Conservation (phyloP, 2,888 invertebrate species). For the Onchidella celtica region DNA sequence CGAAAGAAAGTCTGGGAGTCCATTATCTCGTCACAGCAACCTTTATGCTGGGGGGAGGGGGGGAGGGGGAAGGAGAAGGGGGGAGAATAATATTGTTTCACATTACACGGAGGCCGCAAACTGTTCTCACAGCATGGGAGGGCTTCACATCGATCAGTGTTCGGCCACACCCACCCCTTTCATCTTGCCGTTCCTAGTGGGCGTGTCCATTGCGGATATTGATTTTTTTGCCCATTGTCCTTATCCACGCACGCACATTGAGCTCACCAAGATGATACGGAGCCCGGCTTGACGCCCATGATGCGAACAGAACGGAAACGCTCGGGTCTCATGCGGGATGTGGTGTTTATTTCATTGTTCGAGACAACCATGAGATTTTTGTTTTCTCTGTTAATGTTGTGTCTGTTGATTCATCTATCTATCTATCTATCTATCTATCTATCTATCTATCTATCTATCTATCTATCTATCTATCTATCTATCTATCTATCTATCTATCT, state of each 20-base stretch:
- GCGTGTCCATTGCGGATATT: constrained; percentile 5
- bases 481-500: not conserved
- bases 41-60: not conserved
- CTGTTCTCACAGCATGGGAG: not conserved
- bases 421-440: constrained; percentile 13
- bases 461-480: too few relatives aligned
- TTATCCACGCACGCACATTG: too few relatives aligned
- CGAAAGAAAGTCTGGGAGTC: too few relatives aligned
- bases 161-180: constrained; percentile 20
- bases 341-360: not conserved
- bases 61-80: not conserved
- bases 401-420: constrained; percentile 19
- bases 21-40: too few relatives aligned
- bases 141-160: constrained; percentile 2
- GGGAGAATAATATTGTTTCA: not conserved
- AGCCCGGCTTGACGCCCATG: not conserved
- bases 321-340: not conserved
- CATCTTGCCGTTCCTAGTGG: not conserved
- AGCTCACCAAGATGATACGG: too few relatives aligned
- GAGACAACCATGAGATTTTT: not conserved
- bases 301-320: not conserved
- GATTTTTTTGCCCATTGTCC: constrained; percentile 2
- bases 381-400: not conserved
- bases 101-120: not conserved
- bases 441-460: constrained; percentile 14